A percentile compares a stretch with the other conserved stretches of the same genome.
Conservation (phyloP, 2,888 invertebrate genomes). For the Cantharis flavilabris region DNA sequence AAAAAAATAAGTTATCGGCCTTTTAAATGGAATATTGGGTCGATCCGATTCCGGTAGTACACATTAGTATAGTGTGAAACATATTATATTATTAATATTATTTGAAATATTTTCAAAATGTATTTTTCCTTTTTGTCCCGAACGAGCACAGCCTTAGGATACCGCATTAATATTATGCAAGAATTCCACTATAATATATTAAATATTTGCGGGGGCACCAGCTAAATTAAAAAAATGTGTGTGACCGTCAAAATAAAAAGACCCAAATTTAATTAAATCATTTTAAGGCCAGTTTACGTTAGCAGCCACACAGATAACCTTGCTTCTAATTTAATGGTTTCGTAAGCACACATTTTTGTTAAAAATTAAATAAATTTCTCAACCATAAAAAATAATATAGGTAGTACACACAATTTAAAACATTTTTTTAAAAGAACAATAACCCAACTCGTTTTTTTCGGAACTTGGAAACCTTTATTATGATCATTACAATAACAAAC, state of each 20-base stretch:
- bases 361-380: background rate
- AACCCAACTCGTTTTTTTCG: background rate
- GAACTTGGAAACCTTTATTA: background rate
- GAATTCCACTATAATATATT: background rate
- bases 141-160: background rate
- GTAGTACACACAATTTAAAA: background rate
- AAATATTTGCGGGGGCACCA: background rate
- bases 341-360: slow-evolving; percentile 1
- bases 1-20: no score
- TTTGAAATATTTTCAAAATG: background rate
- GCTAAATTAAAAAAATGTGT: background rate
- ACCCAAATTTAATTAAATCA: background rate
- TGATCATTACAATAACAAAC: background rate
- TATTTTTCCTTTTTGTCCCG: background rate
- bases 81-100: no score
- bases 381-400: background rate
- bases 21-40: no score
- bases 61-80: no score
- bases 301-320: background rate
- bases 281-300: background rate
- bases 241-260: background rate
- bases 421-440: background rate
- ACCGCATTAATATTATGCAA: background rate
- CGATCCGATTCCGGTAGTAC: no score
- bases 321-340: slow-evolving; percentile 8